These are phyloP conservation scores for Salpingus planirostris DNA, from an alignment of 2,888 invertebrate species.

Conservation along the genomic window DNA sequence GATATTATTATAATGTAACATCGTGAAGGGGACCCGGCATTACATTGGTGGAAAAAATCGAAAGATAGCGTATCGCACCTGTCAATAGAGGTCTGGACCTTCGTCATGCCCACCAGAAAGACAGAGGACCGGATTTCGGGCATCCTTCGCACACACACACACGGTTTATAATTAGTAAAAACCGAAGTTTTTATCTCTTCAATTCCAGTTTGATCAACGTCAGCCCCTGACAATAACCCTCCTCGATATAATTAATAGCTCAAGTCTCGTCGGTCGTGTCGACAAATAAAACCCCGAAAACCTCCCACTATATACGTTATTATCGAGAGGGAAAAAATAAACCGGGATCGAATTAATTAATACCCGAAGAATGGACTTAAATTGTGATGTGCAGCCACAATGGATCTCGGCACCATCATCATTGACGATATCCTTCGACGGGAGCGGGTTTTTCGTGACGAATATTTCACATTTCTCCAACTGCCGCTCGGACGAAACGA, in stretches of 20 bases:
- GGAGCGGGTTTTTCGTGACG: constrained; percentile 6
- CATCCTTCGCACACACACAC: too few species aligned
- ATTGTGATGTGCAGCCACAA: too few species aligned
- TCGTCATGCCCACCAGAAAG: constrained; percentile 12
- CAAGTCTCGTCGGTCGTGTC: constrained; percentile 9
- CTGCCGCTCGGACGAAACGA: constrained; percentile 20
- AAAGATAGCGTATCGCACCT: too few species aligned
- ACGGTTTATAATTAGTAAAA: constrained; percentile 27
- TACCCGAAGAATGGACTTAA: too few species aligned
- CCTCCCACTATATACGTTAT: too few species aligned
- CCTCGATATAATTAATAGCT: constrained; percentile 29
- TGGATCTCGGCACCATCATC: too few species aligned
- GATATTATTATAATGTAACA: too few species aligned
- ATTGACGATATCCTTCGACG: too few species aligned
- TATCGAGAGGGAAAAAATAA: too few species aligned
- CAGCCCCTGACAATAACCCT: constrained; percentile 26
- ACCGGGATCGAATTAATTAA: too few species aligned
- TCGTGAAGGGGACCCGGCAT: too few species aligned
- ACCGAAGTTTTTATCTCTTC: constrained; percentile 24
- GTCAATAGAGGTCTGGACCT: constrained; percentile 15
- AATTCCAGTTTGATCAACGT: constrained; percentile 25
- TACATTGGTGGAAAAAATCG: too few species aligned
- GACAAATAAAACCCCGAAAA: constrained; percentile 9
- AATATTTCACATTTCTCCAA: constrained; percentile 20
- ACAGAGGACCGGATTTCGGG: constrained; percentile 8